Conservation (phyloP, 2,113 vertebrate species). For the Glareola pratincola region DNA sequence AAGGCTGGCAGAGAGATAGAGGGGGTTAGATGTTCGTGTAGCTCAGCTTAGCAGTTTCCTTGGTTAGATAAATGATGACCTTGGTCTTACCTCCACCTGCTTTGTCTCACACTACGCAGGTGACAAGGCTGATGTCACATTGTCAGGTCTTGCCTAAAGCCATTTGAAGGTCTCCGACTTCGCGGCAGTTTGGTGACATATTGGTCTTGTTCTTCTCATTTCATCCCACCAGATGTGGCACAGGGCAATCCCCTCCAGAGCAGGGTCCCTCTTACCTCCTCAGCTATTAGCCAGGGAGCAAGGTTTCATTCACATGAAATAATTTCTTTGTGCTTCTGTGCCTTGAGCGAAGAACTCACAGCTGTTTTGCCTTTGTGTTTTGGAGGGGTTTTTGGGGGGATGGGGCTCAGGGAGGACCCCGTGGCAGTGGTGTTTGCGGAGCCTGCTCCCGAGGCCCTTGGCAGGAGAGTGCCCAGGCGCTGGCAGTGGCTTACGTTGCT, state of each 20-base stretch:
- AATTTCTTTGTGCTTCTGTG: neutral
- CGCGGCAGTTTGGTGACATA: neutral
- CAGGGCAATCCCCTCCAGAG: neutral
- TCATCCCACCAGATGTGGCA: neutral
- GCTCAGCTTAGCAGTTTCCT: neutral
- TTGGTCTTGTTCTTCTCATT: neutral
- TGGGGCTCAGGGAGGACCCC: neutral
- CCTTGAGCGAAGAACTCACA: neutral
- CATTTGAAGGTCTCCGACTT: neutral
- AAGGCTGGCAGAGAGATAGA: neutral
- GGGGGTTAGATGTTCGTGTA: neutral
- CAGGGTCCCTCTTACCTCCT: neutral
- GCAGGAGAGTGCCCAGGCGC: neutral
- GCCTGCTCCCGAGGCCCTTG: neutral
- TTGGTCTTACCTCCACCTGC: conserved; percentile 18
- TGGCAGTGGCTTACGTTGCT: neutral
- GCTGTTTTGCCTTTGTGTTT: neutral
- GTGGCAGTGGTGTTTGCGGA: neutral
- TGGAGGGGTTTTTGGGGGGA: neutral
- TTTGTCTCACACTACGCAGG: neutral
- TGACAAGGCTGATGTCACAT: neutral
- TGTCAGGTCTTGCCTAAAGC: neutral
- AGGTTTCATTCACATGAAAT: neutral
- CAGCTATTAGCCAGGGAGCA: neutral
- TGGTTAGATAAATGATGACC: neutral